Evolutionary conservation across 2,888 invertebrate species (phyloP).

Genomic region (Clitarchus hookeri): DNA sequence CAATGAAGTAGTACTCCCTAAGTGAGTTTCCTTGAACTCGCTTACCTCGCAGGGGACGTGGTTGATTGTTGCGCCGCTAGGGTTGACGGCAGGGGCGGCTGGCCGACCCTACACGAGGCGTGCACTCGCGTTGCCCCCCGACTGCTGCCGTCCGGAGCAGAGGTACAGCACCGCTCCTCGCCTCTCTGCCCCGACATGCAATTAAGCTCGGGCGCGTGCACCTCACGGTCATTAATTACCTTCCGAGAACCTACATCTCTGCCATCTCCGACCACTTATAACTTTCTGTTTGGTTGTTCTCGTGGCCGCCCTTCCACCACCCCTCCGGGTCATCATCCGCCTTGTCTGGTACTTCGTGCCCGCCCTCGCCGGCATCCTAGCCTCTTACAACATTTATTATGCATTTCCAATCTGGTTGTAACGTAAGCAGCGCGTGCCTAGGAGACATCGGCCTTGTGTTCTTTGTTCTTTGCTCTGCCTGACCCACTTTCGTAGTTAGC

Average conservation of each 20-base stretch:
- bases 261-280: slow-evolving; percentile 15
- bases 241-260: slow-evolving; percentile 10
- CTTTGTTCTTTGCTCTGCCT: too few relatives aligned
- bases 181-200: neutral
- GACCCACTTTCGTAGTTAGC: too few relatives aligned
- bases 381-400: too few relatives aligned
- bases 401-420: neutral
- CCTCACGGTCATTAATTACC: neutral
- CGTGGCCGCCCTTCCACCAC: neutral
- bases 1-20: too few relatives aligned
- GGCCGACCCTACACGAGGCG: too few relatives aligned
- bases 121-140: too few relatives aligned
- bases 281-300: slow-evolving; percentile 11
- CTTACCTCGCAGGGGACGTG: too few relatives aligned
- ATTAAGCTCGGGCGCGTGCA: slow-evolving; percentile 7
- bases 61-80: too few relatives aligned
- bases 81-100: too few relatives aligned
- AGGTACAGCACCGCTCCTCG: neutral
- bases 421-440: neutral
- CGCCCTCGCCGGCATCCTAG: neutral
- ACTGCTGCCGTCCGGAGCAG: too few relatives aligned
- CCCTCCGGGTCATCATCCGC: neutral
- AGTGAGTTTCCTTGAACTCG: too few relatives aligned
- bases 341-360: neutral
- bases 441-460: too few relatives aligned